A percentile compares a stretch with the other conserved stretches of the same genome.
Conservation (phyloP, 2,888 invertebrate species). For the Parochlus steinenii region DNA sequence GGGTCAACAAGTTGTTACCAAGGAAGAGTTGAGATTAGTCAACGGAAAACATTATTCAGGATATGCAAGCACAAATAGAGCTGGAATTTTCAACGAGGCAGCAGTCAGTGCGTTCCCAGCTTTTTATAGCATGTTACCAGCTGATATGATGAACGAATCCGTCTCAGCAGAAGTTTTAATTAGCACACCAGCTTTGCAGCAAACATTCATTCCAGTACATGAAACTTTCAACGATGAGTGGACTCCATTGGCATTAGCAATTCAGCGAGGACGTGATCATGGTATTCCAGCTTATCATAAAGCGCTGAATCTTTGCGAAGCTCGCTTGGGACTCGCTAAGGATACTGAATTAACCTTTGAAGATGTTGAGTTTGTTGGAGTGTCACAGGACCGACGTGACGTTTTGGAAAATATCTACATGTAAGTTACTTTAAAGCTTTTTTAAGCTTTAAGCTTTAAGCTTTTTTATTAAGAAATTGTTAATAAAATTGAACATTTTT, state of each 20-base stretch:
- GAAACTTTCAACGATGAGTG: conserved; percentile 34
- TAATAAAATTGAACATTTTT: conserved; percentile 18
- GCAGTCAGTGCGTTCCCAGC: conserved; percentile 57
- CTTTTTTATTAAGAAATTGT: conserved; percentile 7
- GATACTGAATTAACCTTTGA: conserved; percentile 30
- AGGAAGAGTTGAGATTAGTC: conserved; percentile 38
- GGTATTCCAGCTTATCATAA: conserved; percentile 59
- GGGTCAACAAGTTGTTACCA: conserved; percentile 34
- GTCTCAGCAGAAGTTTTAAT: conserved; percentile 44
- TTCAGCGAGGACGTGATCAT: conserved; percentile 59
- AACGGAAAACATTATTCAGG: conserved; percentile 58
- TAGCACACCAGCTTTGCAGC: conserved; percentile 40
- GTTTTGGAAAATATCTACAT: conserved; percentile 50
- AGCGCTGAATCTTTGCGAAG: conserved; percentile 48
- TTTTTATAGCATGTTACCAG: conserved; percentile 59
- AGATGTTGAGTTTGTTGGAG: conserved; percentile 39
- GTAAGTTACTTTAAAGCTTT: conserved; percentile 28
- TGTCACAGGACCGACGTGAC: conserved; percentile 39
- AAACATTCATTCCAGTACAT: conserved; percentile 23
- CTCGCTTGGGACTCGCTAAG: conserved; percentile 26
- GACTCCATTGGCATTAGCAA: conserved; percentile 35
- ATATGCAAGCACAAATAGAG: conserved; percentile 65
- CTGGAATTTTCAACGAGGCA: conserved; percentile 62
- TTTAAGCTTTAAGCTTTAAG: conserved; percentile 4
- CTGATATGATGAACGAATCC: conserved; percentile 41